Base-by-base conservation (phyloP, 2,113 vertebrate genomes). In the Synodontis membranacea region DNA sequence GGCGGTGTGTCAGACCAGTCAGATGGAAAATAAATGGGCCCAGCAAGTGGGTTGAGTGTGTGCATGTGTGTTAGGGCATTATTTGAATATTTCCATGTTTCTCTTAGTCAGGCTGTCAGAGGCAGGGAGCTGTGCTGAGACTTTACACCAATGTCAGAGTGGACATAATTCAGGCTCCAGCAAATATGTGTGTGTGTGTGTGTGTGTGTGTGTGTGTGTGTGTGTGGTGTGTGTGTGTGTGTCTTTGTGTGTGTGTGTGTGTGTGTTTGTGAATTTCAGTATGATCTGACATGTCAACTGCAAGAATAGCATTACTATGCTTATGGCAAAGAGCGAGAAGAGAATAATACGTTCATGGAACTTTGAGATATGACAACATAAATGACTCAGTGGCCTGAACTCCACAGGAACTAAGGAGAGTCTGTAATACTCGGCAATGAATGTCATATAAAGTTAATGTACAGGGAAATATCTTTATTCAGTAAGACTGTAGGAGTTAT, bases 1-100 rank as follows among this genome's bases (percentile, higher is more conserved):
- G 94, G 92, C 93, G 92, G 91, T 88, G 90, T 89, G 89, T 93
- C 93, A 92, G 92, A 90, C 86, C 88, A 70, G 83, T 62, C 75
- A 82, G 83, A 85, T 56, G 58, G 80, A 91, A 91, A 90, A 42
- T 76, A 91, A 91, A 91, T 89, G 72, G 88, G 88, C 83, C 76
- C 79, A 84, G 54, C 78, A 58, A 80, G 75, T 74, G 80, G 46
- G 86, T 74, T 74, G 64, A 54, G 66, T 84, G 83, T 86, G 60
- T 34, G 50, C 39, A 50, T 83, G 89, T 78, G 78, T 78, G 58
- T 64, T 84, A 82, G 68, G 78, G 28, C 23, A 58, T 64, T 42
- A 15, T 86, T 79, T 84, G 82, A 83, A 84, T 86, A 44, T 82
- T 84, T 86, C 60, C 75, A 60, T 88, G 79, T 82, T 70, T 64